phyloP scores from a whole-genome alignment of 2,797 vertebrate genomes.

The Ataeniobius toweri region DNA sequence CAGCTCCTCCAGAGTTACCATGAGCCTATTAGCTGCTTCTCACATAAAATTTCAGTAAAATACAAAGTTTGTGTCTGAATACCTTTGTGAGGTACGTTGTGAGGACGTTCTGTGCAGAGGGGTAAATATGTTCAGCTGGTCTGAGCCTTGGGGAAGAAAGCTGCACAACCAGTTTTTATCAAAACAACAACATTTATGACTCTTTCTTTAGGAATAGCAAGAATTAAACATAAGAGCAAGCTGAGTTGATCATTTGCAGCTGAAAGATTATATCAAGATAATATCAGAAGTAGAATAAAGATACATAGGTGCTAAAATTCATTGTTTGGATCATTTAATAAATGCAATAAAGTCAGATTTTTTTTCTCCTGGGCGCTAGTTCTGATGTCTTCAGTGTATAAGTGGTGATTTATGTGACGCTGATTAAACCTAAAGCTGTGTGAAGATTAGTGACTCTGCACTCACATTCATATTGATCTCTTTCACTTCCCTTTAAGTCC shows the following conservation, averaged over 20 bases:
- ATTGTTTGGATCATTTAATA: neutral
- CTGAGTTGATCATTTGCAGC: neutral
- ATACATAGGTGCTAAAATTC: neutral
- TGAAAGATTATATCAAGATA: neutral
- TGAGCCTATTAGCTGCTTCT: too few relatives aligned
- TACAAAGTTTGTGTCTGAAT: too few relatives aligned
- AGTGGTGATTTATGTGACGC: neutral
- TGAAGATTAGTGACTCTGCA: neutral
- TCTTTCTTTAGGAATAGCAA: neutral
- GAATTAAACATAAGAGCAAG: neutral
- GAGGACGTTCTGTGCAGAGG: too few relatives aligned
- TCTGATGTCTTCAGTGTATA: neutral
- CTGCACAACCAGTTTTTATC: neutral
- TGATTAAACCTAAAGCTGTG: neutral
- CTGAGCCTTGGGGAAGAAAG: neutral
- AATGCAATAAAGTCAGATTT: neutral
- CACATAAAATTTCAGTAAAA: too few relatives aligned
- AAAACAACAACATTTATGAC: neutral
- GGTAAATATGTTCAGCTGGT: too few relatives aligned
- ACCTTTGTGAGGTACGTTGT: too few relatives aligned
- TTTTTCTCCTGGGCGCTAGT: neutral
- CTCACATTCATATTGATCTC: slow-evolving; percentile 35
- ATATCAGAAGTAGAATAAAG: neutral
- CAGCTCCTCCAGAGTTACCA: too few relatives aligned
- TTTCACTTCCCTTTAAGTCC: neutral